phyloP scores from a whole-genome alignment of 1,140 invertebrate genomes.

The Homarus americanus region DNA sequence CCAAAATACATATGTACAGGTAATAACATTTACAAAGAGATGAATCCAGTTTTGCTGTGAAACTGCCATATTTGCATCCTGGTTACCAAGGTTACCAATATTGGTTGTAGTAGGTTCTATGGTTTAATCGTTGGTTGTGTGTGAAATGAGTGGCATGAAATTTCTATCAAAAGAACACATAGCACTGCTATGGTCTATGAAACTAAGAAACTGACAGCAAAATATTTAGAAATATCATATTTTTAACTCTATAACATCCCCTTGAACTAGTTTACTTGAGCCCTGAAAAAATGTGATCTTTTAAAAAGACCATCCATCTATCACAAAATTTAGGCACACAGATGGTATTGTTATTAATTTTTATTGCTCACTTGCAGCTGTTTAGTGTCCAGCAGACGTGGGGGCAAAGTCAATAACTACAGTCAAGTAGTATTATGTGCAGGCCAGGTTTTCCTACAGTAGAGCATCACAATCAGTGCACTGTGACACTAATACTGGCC shows the following conservation, averaged over 20 bases:
- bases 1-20: slow-evolving; percentile 72
- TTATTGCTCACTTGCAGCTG: slow-evolving; percentile 71
- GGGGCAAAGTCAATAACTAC: slow-evolving; percentile 20
- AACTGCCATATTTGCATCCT: slow-evolving; percentile 69
- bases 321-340: slow-evolving; percentile 72
- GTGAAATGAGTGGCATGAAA: slow-evolving; percentile 69
- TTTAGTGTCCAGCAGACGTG: slow-evolving; percentile 69
- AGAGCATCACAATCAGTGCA: slow-evolving; percentile 21
- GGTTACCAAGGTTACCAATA: slow-evolving; percentile 46
- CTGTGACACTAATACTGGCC: not conserved
- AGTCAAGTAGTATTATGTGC: slow-evolving; percentile 22
- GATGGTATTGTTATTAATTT: slow-evolving; percentile 68
- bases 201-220: slow-evolving; percentile 61
- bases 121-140: slow-evolving; percentile 63
- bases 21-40: slow-evolving; percentile 71
- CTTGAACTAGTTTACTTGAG: slow-evolving; percentile 68
- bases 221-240: slow-evolving; percentile 62
- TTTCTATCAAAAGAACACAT: slow-evolving; percentile 63
- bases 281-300: slow-evolving; percentile 70
- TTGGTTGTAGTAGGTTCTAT: slow-evolving; percentile 67
- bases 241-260: slow-evolving; percentile 63
- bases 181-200: slow-evolving; percentile 55
- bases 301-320: slow-evolving; percentile 68
- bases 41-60: slow-evolving; percentile 69
- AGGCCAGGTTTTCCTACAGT: slow-evolving; percentile 21